Percentiles rank a stretch among this genome's conserved stretches.
Evolutionary conservation across 2,888 invertebrate species (phyloP).

Genomic region (Arrhopalites spinosus): DNA sequence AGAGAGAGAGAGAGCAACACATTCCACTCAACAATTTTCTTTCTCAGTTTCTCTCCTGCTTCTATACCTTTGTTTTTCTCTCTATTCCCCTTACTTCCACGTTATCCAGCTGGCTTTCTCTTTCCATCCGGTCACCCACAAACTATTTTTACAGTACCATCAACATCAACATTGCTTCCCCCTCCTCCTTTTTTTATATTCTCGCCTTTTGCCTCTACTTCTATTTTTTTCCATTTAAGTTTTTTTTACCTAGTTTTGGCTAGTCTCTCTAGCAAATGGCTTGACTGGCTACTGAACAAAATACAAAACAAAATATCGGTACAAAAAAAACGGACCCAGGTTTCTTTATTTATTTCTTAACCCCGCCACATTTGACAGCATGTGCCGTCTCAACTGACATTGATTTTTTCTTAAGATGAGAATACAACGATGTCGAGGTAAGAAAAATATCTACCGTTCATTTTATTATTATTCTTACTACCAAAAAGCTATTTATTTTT

Average conservation of each 20-base stretch:
- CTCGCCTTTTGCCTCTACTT: not conserved
- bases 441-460: not conserved
- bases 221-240: not conserved
- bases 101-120: not conserved
- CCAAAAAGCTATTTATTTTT: not conserved
- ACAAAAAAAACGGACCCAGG: too few species aligned
- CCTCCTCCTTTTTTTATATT: not conserved
- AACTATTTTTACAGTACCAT: conserved; percentile 14
- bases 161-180: not conserved
- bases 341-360: too few species aligned
- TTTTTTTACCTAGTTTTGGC: too few species aligned
- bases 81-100: not conserved
- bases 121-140: conserved; percentile 21
- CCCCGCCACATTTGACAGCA: not conserved
- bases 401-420: conserved; percentile 31
- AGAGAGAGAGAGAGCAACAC: conserved; percentile 8
- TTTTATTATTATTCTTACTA: not conserved
- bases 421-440: conserved; percentile 32
- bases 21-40: conserved; percentile 3
- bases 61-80: not conserved
- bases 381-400: not conserved
- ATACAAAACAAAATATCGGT: too few species aligned
- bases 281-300: too few species aligned
- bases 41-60: not conserved
- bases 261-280: too few species aligned